Base-by-base conservation (phyloP, 2,113 vertebrate genomes). In the Tretioscincus oriximinensis region DNA sequence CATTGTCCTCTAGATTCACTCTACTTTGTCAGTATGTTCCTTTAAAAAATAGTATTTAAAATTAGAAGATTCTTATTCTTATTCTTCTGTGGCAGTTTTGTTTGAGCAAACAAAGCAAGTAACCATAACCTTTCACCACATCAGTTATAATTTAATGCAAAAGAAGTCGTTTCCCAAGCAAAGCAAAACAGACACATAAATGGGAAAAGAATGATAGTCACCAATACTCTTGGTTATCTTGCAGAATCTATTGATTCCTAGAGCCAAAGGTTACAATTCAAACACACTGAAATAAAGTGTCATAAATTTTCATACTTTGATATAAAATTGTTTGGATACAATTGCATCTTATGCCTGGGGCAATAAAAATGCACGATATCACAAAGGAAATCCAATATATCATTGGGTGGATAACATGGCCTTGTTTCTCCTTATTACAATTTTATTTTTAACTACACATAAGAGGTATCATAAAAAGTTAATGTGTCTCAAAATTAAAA, bases 381-480 rank as follows among this genome's bases (percentile, higher is more conserved):
- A 20, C 58, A 76, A 74, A 83, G 77, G 31, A 90, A 85, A 83
- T 82, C 7, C 0, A 58, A 3, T 71, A 65, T 63, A 79, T 82
- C 28, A 67, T 78, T 83, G 83, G 31, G 65, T 83, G 78, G 47
- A 70, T 71, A 87, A 21, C 1, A 16, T 4, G 64, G 31, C 28
- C 73, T 1, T 70, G 82, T 80, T 87, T 89, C 6, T 84, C 87
- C 81, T 70, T 73, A 82, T 82, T 83, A 31, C 2, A 80, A 63
- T 77, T 84, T 85, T 82, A 84, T 71, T 88, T 93, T 84, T 85
- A 88, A 80, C 14, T 77, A n/a, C n/a, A 63, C 29, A 78, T 49
- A 84, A 82, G 83, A 85, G 9, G 61, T 35, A 71, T 76, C 47
- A 87, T 79, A 84, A 81, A 86, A 88, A 73, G 22, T 82, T 77